These are phyloP conservation scores for Pogonognathellus flavescens DNA, from an alignment of 1,140 invertebrate genomes.

Conservation along the genomic window DNA sequence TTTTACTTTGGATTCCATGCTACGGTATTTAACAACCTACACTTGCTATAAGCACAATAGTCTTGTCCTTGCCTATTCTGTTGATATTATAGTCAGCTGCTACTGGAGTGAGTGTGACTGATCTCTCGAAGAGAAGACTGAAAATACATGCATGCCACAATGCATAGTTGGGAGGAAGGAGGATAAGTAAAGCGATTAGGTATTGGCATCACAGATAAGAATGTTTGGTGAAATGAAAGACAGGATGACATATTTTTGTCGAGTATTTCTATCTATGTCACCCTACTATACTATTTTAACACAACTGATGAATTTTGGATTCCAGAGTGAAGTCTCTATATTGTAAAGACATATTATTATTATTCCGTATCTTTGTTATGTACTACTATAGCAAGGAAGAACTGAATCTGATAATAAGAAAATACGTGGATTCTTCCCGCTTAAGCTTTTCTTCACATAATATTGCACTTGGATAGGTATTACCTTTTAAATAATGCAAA, in stretches of 20 bases:
- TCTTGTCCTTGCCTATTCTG: background rate
- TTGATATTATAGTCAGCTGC: background rate
- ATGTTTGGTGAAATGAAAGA: conserved; percentile 56
- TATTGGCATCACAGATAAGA: conserved; percentile 57
- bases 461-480: background rate
- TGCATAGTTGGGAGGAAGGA: conserved; percentile 1
- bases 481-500: too few species aligned
- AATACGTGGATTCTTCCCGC: background rate
- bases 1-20: background rate
- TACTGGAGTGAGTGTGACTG: too few species aligned
- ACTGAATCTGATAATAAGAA: conserved; percentile 4
- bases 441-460: conserved; percentile 7
- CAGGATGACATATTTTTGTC: conserved; percentile 60
- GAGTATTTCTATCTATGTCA: conserved; percentile 27
- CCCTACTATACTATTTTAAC: conserved; percentile 27
- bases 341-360: too few species aligned
- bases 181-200: conserved; percentile 52
- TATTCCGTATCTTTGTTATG: too few species aligned
- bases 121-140: background rate
- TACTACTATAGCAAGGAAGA: background rate
- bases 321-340: conserved; percentile 21
- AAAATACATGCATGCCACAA: conserved; percentile 14
- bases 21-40: too few species aligned
- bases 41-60: too few species aligned
- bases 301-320: conserved; percentile 50